Conservation (phyloP, 2,797 vertebrate species). For the Cynopterus sphinx region DNA sequence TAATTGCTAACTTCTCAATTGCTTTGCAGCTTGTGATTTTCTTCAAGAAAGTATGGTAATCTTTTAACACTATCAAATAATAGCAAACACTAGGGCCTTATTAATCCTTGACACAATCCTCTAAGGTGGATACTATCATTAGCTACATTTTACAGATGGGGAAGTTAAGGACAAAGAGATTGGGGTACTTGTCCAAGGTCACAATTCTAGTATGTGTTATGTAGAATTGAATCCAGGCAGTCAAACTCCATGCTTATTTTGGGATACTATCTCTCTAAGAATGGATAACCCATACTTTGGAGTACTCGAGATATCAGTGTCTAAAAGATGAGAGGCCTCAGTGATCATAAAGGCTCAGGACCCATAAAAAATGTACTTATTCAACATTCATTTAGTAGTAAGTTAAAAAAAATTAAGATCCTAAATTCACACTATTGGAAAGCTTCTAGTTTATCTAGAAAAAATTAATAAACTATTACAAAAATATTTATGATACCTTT, state of each 20-base stretch:
- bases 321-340: neutral
- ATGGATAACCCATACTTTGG: neutral
- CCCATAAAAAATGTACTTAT: neutral
- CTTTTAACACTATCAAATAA: neutral
- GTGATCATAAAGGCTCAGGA: neutral
- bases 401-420: neutral
- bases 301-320: neutral
- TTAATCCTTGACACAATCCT: neutral
- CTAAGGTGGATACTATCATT: neutral
- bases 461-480: constrained; percentile 40
- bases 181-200: neutral
- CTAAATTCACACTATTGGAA: constrained; percentile 32
- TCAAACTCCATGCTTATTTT: neutral
- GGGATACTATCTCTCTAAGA: neutral
- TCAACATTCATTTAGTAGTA: neutral
- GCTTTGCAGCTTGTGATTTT: constrained; percentile 9
- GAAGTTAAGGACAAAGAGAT: neutral
- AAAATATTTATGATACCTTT: constrained; percentile 19
- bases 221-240: neutral
- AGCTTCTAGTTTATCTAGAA: neutral
- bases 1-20: constrained; percentile 1
- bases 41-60: neutral
- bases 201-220: neutral
- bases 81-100: neutral
- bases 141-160: neutral